A percentile compares a stretch with the other conserved stretches of the same genome.
Evolutionary conservation across 2,797 vertebrate species (phyloP).

Genomic region (Acestrorhynchus altus): DNA sequence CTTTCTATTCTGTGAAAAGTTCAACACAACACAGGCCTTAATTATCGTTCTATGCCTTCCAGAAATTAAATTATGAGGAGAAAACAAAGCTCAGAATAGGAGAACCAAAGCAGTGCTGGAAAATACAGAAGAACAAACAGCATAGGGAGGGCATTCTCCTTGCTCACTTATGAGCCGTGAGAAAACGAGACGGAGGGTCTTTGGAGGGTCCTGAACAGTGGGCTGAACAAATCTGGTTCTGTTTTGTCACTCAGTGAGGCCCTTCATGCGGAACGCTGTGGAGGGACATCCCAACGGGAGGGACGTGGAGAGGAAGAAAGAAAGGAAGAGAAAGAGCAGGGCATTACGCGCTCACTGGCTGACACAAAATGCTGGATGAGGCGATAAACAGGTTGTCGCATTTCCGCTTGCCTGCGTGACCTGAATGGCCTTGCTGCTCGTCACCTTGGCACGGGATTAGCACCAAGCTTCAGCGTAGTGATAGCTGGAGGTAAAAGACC

Average conservation of each 20-base stretch:
- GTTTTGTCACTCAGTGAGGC: conserved; percentile 70
- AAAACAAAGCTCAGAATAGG: conserved; percentile 24
- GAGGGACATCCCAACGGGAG: conserved; percentile 48
- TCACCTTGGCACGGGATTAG: conserved; percentile 5
- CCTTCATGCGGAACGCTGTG: conserved; percentile 70
- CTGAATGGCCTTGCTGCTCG: conserved; percentile 18
- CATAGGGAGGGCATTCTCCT: conserved; percentile 61
- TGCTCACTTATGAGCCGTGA: conserved; percentile 58
- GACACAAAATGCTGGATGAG: conserved; percentile 34
- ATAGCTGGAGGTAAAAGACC: not conserved
- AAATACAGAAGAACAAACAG: conserved; percentile 61
- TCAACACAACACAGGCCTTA: not conserved
- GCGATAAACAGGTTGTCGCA: conserved; percentile 37
- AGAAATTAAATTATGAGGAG: conserved; percentile 14
- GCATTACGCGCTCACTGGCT: conserved; percentile 8
- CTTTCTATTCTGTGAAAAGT: conserved; percentile 36
- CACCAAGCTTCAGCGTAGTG: not conserved
- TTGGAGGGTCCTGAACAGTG: conserved; percentile 64
- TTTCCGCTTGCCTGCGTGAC: conserved; percentile 21
- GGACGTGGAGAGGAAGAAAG: conserved; percentile 25
- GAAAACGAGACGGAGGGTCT: conserved; percentile 57
- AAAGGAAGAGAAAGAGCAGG: conserved; percentile 31
- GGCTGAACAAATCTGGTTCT: conserved; percentile 78
- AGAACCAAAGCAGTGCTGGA: conserved; percentile 33
- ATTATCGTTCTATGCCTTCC: not conserved